Base-by-base conservation (phyloP, 2,797 vertebrate species). In the Pelobates cultripes region DNA sequence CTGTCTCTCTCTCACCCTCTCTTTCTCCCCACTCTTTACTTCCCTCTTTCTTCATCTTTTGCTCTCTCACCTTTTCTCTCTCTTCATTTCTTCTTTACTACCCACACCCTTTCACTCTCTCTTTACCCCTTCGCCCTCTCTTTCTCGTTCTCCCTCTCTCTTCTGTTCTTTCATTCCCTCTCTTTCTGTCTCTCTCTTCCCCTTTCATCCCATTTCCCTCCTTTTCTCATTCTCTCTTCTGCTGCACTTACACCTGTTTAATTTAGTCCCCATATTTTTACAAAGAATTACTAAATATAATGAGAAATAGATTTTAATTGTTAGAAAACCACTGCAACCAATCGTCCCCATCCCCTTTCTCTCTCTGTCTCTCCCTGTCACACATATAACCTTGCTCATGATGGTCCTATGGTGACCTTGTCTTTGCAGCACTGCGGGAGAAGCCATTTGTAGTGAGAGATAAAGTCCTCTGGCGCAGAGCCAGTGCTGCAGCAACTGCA, bases 341-440 rank as follows among this genome's bases (percentile, higher is more conserved):
- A 61, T 8, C 57, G 5, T 64, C 61, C 17, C 61, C 61, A 40
- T 28, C 28, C 61, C 61, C 61, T 64, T 13, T 51, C 45, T 47
- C 45, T 4, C 4, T 4, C 10, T 51, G 5, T 64, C 61, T 28
- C n/a, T 64, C 61, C 28, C 61, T 28, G n/a, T 28, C 61, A 64
- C 55, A 6, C 44, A 66, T 71, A 66, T 83, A 75, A 83, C 81
- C 81, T 83, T 83, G 71, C 28, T 79, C 70, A 68, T 64, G 73
- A 51, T 79, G 75, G 79, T 83, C 77, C 57, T 8, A 28, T 44
- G 14, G 51, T 79, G 66, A 79, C 81, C 81, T 83, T 83, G 66
- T 70, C 64, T 70, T 43, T 83, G 72, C 81, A 79, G 81, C 76
- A 79, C 63, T 83, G 81, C 81, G 77, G 75, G 71, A 74, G 57